These are phyloP conservation scores for Nymphicus hollandicus DNA, from an alignment of 2,113 vertebrate genomes.

Conservation along the genomic window DNA sequence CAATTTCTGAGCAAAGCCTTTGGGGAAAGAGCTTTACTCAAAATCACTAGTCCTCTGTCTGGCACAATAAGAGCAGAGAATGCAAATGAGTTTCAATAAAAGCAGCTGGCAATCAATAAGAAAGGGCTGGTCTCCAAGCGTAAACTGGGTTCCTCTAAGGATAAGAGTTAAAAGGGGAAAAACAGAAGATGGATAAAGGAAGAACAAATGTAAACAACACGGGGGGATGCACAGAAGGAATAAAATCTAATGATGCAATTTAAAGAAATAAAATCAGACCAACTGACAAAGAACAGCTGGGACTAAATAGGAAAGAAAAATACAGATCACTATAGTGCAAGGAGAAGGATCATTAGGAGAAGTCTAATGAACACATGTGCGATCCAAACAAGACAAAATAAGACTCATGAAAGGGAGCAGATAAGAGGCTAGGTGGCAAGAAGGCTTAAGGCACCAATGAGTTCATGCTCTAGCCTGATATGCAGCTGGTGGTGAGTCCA, in stretches of 20 bases:
- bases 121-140: slow-evolving; percentile 15
- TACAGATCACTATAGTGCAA: not conserved
- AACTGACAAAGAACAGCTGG: not conserved
- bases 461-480: not conserved
- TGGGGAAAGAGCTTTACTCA: slow-evolving; percentile 48
- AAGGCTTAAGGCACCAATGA: not conserved
- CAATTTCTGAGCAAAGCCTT: slow-evolving; percentile 53
- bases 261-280: not conserved
- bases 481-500: fast-evolving
- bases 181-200: not conserved
- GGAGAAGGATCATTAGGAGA: not conserved
- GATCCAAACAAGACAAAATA: not conserved
- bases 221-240: not conserved
- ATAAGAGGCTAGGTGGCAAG: not conserved
- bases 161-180: slow-evolving; percentile 46
- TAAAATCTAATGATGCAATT: not conserved
- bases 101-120: slow-evolving; percentile 61
- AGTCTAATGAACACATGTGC: not conserved
- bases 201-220: slow-evolving; percentile 16
- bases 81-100: slow-evolving; percentile 66
- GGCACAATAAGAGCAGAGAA: slow-evolving; percentile 63
- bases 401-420: not conserved
- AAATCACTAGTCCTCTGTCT: slow-evolving; percentile 64
- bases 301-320: not conserved
- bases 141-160: slow-evolving; percentile 47